These are phyloP conservation scores for Phoxinus dragarum DNA, from an alignment of 2,797 vertebrate genomes.

Conservation along the genomic window DNA sequence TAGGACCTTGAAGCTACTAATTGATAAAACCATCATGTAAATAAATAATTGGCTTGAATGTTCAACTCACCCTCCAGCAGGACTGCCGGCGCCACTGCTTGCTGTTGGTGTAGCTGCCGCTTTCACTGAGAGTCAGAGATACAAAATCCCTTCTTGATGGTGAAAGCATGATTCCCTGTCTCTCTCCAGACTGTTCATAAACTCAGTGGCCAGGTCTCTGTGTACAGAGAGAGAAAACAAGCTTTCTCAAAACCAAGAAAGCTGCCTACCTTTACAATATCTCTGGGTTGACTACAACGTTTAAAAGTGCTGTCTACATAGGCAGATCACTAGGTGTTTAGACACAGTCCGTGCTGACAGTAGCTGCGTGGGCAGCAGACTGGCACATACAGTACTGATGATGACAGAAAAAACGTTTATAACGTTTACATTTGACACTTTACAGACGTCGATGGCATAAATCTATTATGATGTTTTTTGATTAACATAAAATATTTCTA, in stretches of 20 bases:
- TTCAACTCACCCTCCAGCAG: slow-evolving; percentile 86
- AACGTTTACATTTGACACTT: background rate
- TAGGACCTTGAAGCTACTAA: background rate
- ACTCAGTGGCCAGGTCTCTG: slow-evolving; percentile 24
- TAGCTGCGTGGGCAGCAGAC: slow-evolving; percentile 15
- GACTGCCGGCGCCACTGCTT: slow-evolving; percentile 88
- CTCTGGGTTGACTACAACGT: background rate
- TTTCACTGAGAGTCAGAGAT: slow-evolving; percentile 80
- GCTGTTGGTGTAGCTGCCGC: slow-evolving; percentile 79
- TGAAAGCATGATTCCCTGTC: slow-evolving; percentile 78
- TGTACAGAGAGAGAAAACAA: background rate
- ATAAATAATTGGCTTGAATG: background rate
- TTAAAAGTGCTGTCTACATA: slow-evolving; percentile 6
- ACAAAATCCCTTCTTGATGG: slow-evolving; percentile 84
- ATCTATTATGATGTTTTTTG: background rate
- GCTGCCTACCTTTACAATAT: background rate
- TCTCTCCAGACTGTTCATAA: slow-evolving; percentile 57
- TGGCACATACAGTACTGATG: background rate
- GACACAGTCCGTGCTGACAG: background rate
- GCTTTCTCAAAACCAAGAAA: background rate
- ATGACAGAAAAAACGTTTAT: background rate
- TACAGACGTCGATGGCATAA: background rate
- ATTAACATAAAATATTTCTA: background rate
- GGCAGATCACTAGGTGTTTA: background rate
- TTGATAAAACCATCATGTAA: background rate